Conservation (phyloP, 1,140 invertebrate species). For the Aricia agestis region DNA sequence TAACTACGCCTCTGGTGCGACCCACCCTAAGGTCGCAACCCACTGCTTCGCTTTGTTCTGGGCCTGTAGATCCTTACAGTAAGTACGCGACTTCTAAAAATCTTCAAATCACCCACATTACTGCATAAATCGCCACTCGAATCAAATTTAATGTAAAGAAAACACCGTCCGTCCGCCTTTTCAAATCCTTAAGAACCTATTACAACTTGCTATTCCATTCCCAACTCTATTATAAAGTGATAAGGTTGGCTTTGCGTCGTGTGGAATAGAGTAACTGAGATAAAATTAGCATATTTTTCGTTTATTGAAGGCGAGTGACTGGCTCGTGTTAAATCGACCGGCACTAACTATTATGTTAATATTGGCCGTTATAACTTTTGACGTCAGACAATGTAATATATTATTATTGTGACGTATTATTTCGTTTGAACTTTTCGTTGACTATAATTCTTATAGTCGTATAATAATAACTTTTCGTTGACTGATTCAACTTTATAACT, state of each 20-base stretch:
- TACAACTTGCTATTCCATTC: background rate
- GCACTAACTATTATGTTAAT: constrained; percentile 21
- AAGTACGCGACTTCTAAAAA: background rate
- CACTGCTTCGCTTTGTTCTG: no score
- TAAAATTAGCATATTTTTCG: constrained; percentile 24
- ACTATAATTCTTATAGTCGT: no score
- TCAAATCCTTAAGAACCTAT: constrained; percentile 19
- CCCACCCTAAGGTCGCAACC: no score
- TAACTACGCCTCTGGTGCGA: no score
- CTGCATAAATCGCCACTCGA: background rate
- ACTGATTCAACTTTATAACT: no score
- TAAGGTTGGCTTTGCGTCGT: background rate
- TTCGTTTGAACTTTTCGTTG: no score
- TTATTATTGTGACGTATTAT: no score
- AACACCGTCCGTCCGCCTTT: constrained; percentile 11
- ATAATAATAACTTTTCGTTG: no score
- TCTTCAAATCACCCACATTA: background rate
- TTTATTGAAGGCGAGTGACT: constrained; percentile 23
- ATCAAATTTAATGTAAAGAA: constrained; percentile 22
- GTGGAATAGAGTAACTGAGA: background rate
- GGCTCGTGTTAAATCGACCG: constrained; percentile 19
- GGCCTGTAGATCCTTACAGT: no score
- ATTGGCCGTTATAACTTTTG: background rate
- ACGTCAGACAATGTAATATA: background rate
- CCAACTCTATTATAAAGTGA: background rate